Evolutionary conservation across 1,140 invertebrate species (phyloP).

Genomic region (Nymphalis io): DNA sequence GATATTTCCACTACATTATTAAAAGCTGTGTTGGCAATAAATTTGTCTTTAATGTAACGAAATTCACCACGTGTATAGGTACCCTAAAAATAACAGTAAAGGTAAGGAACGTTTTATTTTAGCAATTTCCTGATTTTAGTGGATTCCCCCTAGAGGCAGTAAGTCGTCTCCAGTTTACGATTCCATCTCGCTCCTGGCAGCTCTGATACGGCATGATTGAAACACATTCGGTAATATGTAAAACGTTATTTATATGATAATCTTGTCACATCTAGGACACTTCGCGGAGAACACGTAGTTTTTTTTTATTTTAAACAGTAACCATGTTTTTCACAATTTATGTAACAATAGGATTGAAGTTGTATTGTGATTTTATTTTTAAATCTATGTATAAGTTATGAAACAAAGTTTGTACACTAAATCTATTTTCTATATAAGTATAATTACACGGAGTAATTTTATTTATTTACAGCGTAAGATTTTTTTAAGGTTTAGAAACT

Average conservation of each 20-base stretch:
- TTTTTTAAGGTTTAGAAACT: no score
- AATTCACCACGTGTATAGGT: conserved; percentile 1
- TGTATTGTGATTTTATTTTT: no score
- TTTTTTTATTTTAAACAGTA: neutral
- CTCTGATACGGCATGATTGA: conserved; percentile 41
- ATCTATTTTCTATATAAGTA: no score
- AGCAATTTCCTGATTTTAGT: conserved; percentile 46
- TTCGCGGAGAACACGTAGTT: neutral
- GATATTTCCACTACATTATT: neutral
- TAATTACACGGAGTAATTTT: no score
- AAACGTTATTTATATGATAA: conserved; percentile 32
- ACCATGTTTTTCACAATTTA: no score
- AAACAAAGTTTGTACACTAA: no score
- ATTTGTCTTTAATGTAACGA: neutral
- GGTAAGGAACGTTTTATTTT: conserved; percentile 43
- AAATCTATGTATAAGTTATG: no score
- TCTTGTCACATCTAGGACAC: conserved; percentile 9
- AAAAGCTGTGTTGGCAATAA: neutral
- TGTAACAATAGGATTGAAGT: no score
- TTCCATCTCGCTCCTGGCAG: conserved; percentile 39
- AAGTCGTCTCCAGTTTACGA: conserved; percentile 41
- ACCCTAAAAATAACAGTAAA: conserved; percentile 25
- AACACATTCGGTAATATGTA: conserved; percentile 35
- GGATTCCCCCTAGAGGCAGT: conserved; percentile 34
- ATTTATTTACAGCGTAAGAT: no score